Evolutionary conservation across 2,888 invertebrate genomes (phyloP).

Genomic region (Cryptophagus acutangulus): DNA sequence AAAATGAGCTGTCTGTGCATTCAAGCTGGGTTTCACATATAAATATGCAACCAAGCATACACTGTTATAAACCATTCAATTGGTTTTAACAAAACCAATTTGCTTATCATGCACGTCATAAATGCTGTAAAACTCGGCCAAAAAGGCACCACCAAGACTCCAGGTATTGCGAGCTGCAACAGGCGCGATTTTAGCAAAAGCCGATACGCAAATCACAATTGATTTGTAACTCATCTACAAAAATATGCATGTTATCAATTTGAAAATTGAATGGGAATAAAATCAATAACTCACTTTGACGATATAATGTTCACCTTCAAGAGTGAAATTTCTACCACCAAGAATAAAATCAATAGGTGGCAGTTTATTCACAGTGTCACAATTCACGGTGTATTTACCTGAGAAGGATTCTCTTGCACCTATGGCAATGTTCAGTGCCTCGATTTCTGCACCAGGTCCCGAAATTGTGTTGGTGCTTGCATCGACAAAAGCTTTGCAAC

Average conservation of each 20-base stretch:
- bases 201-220: constrained; percentile 46
- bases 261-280: no score
- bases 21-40: no score
- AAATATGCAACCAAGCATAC: no score
- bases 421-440: constrained; percentile 43
- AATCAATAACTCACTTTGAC: constrained; percentile 38
- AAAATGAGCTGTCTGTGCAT: no score
- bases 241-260: no score
- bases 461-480: constrained; percentile 46
- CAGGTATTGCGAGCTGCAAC: constrained; percentile 35
- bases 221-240: constrained; percentile 44
- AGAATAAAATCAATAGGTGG: constrained; percentile 58
- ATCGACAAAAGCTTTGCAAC: constrained; percentile 46
- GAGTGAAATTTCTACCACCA: constrained; percentile 54
- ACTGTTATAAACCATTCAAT: no score
- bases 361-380: constrained; percentile 54
- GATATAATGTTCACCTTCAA: constrained; percentile 60
- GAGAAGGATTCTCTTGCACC: constrained; percentile 31
- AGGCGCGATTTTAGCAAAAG: constrained; percentile 38
- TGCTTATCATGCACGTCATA: constrained; percentile 44
- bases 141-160: constrained; percentile 50
- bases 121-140: constrained; percentile 50
- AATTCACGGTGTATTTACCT: constrained; percentile 48
- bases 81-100: constrained; percentile 47
- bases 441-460: constrained; percentile 45